phyloP scores from a whole-genome alignment of 2,888 invertebrate species.

The Torymus aiolomorphi region DNA sequence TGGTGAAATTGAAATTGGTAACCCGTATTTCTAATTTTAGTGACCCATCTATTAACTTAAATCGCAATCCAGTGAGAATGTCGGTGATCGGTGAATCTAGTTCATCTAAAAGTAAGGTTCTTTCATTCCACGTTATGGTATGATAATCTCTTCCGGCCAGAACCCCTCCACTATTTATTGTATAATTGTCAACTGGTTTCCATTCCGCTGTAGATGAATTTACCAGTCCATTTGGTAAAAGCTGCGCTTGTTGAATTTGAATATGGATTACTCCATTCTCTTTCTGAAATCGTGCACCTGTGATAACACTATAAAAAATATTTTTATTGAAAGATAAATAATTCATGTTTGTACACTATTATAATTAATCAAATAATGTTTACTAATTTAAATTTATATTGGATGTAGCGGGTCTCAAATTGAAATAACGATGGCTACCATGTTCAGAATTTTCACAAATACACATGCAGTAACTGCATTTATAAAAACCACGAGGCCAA shows the following conservation, averaged over 20 bases:
- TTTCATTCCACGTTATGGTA: not conserved
- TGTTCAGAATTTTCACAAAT: not conserved
- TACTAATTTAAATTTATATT: too few relatives aligned
- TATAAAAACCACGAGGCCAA: not conserved
- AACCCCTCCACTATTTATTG: not conserved
- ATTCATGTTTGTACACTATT: too few relatives aligned
- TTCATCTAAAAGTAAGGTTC: not conserved
- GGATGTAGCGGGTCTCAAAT: not conserved
- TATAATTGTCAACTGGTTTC: not conserved
- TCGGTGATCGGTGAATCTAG: not conserved
- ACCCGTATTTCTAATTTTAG: not conserved
- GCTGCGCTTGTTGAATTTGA: not conserved
- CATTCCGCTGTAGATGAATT: not conserved
- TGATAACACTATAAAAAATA: not conserved
- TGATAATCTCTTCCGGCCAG: not conserved
- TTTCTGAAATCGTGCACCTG: not conserved
- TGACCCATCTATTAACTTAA: not conserved
- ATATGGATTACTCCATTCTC: not conserved
- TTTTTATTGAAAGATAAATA: not conserved
- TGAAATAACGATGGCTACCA: not conserved
- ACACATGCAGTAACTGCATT: slow-evolving; percentile 7
- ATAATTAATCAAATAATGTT: too few relatives aligned
- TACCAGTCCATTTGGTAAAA: not conserved
- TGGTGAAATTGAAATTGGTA: not conserved
- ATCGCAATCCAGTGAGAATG: not conserved